These are phyloP conservation scores for Stenolophus ochropezus DNA, from an alignment of 2,888 invertebrate species.

Conservation along the genomic window DNA sequence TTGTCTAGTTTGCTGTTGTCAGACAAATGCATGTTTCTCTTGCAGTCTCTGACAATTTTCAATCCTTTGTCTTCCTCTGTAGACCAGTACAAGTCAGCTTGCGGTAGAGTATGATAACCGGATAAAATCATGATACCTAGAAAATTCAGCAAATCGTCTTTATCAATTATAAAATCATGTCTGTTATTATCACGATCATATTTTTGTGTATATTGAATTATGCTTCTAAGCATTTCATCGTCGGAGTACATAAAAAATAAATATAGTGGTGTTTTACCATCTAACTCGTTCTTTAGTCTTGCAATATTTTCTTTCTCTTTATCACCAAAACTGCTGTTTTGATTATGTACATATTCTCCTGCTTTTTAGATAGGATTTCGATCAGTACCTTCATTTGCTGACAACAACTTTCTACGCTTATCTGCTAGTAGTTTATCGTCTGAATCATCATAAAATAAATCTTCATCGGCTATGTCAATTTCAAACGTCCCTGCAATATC, in stretches of 20 bases:
- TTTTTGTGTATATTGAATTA: slow-evolving; percentile 19
- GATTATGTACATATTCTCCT: neutral
- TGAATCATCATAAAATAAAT: too few relatives aligned
- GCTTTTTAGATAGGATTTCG: neutral
- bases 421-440: neutral
- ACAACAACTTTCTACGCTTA: neutral
- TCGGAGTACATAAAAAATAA: slow-evolving; percentile 6
- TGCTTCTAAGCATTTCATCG: neutral
- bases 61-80: slow-evolving; percentile 1
- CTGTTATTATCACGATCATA: slow-evolving; percentile 21
- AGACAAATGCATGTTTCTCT: slow-evolving; percentile 45
- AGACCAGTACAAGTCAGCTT: neutral
- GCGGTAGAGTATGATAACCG: slow-evolving; percentile 12
- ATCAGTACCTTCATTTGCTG: neutral
- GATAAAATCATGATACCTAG: too few relatives aligned
- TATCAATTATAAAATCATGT: slow-evolving; percentile 6
- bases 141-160: neutral
- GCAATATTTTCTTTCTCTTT: slow-evolving; percentile 14
- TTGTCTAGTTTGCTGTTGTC: slow-evolving; percentile 55
- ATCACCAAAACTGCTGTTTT: neutral
- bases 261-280: neutral
- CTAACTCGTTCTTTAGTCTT: neutral
- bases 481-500: slow-evolving; percentile 10
- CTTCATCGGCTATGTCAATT: neutral
- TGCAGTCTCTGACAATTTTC: slow-evolving; percentile 13